phyloP scores from a whole-genome alignment of 2,888 invertebrate species.

The Seladonia tumulorum region DNA sequence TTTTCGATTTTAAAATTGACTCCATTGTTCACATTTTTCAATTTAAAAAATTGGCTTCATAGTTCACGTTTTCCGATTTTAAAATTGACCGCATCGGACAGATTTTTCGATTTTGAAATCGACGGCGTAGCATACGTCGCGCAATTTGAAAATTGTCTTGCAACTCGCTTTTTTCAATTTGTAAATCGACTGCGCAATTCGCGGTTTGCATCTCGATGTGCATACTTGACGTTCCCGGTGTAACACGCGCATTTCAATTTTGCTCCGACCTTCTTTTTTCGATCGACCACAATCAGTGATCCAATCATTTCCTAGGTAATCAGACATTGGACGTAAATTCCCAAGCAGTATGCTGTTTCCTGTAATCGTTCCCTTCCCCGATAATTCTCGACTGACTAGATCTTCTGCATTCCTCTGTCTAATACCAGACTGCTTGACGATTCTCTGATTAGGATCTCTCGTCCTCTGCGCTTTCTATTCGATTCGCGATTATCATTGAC shows the following conservation, averaged over 20 bases:
- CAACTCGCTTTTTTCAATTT: too few relatives aligned
- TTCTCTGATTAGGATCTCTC: not conserved
- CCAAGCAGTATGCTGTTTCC: not conserved
- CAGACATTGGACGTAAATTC: not conserved
- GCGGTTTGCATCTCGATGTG: not conserved
- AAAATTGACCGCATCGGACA: too few relatives aligned
- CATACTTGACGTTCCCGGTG: not conserved
- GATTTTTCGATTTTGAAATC: too few relatives aligned
- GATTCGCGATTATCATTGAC: not conserved
- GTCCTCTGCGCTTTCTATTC: not conserved
- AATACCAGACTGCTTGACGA: not conserved
- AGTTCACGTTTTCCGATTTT: too few relatives aligned
- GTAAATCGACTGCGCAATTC: not conserved
- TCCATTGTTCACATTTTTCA: not conserved
- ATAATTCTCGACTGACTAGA: not conserved
- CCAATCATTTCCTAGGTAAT: constrained; percentile 1
- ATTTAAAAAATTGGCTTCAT: not conserved
- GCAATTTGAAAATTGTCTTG: too few relatives aligned
- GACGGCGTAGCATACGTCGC: too few relatives aligned
- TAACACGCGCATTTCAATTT: not conserved
- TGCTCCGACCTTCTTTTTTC: not conserved
- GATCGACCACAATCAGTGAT: not conserved
- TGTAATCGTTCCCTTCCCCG: not conserved
- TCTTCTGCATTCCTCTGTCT: not conserved
- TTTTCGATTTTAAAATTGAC: not conserved